A percentile compares a stretch with the other conserved stretches of the same genome.
phyloP scores from a whole-genome alignment of 2,888 invertebrate species.

The Crocallis elinguaria region DNA sequence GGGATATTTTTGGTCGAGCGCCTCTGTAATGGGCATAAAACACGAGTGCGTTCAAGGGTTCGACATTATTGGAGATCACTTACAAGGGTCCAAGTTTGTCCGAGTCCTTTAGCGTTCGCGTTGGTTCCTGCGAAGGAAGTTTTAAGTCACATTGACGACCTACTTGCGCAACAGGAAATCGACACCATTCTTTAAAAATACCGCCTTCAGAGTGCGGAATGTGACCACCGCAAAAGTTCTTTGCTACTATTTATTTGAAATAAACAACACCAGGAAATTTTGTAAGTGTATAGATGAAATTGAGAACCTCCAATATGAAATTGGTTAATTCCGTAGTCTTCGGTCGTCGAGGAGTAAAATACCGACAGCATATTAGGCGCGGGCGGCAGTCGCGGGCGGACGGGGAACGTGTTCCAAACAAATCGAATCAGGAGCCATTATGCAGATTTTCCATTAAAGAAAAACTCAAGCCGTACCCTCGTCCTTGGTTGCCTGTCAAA shows the following conservation, averaged over 20 bases:
- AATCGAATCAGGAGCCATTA: conserved; percentile 80
- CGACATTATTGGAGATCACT: conserved; percentile 71
- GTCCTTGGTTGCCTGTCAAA: conserved; percentile 35
- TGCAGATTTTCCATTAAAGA: conserved; percentile 80
- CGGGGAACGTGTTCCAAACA: conserved; percentile 63
- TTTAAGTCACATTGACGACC: conserved; percentile 56
- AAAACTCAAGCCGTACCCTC: conserved; percentile 58
- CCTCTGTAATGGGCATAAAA: conserved; percentile 57
- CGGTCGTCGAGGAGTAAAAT: conserved; percentile 57
- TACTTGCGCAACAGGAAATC: conserved; percentile 59
- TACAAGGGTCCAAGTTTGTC: conserved; percentile 64
- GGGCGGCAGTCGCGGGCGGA: conserved; percentile 45
- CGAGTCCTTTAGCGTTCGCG: conserved; percentile 51
- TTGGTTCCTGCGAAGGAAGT: conserved; percentile 59
- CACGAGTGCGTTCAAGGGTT: conserved; percentile 53
- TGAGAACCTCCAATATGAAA: no score
- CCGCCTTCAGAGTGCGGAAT: no score
- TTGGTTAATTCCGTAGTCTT: conserved; percentile 64
- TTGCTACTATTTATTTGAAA: no score
- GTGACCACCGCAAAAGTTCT: no score
- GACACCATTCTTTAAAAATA: no score
- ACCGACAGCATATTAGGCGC: conserved; percentile 66
- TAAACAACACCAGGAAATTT: no score
- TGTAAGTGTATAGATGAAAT: no score
- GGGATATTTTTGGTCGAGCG: conserved; percentile 45